phyloP scores from a whole-genome alignment of 2,888 invertebrate species.

The Notodromas monacha region DNA sequence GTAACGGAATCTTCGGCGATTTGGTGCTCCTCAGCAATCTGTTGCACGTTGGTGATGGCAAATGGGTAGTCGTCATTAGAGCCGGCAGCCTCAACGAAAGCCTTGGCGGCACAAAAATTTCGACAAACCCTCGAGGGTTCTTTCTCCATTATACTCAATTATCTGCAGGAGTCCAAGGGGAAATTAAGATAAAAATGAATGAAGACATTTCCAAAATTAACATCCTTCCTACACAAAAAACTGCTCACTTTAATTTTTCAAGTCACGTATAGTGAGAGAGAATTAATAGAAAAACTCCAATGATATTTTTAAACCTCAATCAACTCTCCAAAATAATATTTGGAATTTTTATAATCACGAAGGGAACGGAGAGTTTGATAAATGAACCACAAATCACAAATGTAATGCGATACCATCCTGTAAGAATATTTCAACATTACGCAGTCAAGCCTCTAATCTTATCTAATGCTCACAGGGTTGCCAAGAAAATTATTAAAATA shows the following conservation, averaged over 20 bases:
- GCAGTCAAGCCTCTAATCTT: no score
- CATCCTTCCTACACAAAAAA: neutral
- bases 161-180: conserved; percentile 12
- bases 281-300: no score
- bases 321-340: no score
- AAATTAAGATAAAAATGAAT: conserved; percentile 5
- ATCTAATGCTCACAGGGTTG: no score
- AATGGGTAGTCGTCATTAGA: conserved; percentile 58
- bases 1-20: conserved; percentile 42
- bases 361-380: no score
- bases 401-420: no score
- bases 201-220: neutral
- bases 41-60: conserved; percentile 43
- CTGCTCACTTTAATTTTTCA: neutral
- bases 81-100: conserved; percentile 44
- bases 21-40: conserved; percentile 41
- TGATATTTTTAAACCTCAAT: no score
- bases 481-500: no score
- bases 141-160: conserved; percentile 17
- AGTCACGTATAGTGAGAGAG: no score
- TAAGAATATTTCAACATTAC: no score
- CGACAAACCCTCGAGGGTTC: conserved; percentile 17
- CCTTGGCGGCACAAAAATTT: conserved; percentile 31
- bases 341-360: no score
- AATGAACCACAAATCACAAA: no score